A percentile compares a stretch with the other conserved stretches of the same genome.
Evolutionary conservation across 2,888 invertebrate species (phyloP).

Genomic region (Artemia sinica): DNA sequence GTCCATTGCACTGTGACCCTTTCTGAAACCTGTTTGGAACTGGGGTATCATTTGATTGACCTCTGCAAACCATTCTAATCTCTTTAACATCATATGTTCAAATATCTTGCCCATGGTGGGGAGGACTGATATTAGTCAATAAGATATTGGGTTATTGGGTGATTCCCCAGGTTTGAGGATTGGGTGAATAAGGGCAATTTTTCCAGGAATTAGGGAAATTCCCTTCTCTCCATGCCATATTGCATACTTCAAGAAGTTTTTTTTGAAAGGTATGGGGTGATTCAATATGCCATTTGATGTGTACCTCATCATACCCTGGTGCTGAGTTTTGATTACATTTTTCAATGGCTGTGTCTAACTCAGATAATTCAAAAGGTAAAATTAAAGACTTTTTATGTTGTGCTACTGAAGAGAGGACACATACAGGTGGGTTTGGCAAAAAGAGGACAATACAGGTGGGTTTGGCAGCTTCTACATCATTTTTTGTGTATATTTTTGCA

Average conservation of each 20-base stretch:
- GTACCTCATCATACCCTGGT: not conserved
- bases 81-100: not conserved
- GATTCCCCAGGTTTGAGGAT: not conserved
- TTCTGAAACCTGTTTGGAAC: not conserved
- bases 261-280: not conserved
- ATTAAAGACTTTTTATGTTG: not conserved
- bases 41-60: not conserved
- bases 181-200: not conserved
- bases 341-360: not conserved
- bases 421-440: not conserved
- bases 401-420: not conserved
- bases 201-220: not conserved
- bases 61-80: slow-evolving; percentile 13
- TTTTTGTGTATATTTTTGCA: not conserved
- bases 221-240: not conserved
- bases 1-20: not conserved
- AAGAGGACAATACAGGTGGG: not conserved
- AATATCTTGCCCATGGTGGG: not conserved
- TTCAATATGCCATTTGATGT: not conserved
- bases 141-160: not conserved
- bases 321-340: not conserved
- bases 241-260: not conserved
- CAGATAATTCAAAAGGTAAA: not conserved
- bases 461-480: not conserved
- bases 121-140: not conserved